phyloP scores from a whole-genome alignment of 2,113 vertebrate genomes.

The Pollimyrus isidori region DNA sequence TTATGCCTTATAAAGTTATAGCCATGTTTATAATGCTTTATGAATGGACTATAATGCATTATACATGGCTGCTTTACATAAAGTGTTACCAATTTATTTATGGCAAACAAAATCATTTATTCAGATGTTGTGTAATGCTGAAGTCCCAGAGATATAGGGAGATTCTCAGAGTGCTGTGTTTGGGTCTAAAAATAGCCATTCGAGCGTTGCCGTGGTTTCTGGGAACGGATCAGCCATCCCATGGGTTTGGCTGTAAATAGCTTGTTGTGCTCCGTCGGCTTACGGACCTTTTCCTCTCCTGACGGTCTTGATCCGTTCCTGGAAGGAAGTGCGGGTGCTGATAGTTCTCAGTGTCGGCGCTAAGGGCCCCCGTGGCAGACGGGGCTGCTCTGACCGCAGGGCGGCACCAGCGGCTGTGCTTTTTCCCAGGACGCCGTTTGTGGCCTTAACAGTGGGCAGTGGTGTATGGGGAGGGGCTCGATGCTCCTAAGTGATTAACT shows the following conservation, averaged over 20 bases:
- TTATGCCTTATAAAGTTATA: no score
- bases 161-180: background rate
- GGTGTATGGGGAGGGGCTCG: background rate
- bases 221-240: background rate
- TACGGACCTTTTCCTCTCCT: background rate
- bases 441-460: background rate
- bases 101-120: background rate
- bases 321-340: background rate
- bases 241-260: slow-evolving; percentile 13
- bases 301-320: background rate
- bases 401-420: background rate
- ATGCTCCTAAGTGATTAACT: background rate
- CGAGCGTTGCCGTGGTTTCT: slow-evolving; percentile 1
- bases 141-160: background rate
- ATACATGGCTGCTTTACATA: background rate
- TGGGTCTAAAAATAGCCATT: background rate
- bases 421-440: background rate
- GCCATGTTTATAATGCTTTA: no score
- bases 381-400: background rate
- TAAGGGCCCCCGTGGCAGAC: background rate
- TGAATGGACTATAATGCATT: no score
- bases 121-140: background rate
- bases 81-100: background rate
- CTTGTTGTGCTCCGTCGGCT: background rate
- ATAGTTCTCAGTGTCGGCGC: background rate